phyloP scores from a whole-genome alignment of 2,113 vertebrate genomes.

The Gymnogyps californianus region DNA sequence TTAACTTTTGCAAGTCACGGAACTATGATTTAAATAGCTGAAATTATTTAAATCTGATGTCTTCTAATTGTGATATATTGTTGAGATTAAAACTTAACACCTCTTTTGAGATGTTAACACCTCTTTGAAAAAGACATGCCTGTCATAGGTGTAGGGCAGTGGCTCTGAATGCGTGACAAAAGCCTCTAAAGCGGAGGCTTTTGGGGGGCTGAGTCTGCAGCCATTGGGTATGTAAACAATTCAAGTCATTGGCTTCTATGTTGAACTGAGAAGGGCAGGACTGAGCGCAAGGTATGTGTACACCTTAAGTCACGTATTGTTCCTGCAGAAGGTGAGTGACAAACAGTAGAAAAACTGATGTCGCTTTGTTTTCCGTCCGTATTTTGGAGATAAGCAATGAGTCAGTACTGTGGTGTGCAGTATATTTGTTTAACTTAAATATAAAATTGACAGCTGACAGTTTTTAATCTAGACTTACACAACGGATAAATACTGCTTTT shows the following conservation, averaged over 20 bases:
- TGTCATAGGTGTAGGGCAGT: neutral
- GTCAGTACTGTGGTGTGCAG: neutral
- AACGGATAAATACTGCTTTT: neutral
- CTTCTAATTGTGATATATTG: neutral
- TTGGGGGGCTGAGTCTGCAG: neutral
- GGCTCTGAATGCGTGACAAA: neutral
- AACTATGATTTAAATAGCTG: neutral
- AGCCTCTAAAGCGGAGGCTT: neutral
- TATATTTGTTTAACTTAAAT: neutral
- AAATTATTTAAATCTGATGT: neutral
- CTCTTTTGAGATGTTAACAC: neutral
- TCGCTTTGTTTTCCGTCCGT: neutral
- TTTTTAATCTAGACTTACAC: neutral
- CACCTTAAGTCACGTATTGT: fast-evolving
- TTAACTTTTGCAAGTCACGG: neutral
- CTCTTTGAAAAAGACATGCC: neutral
- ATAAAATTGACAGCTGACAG: neutral
- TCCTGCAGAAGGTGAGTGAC: neutral
- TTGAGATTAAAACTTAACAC: neutral
- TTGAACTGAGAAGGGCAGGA: neutral
- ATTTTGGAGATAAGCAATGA: neutral
- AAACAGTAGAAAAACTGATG: neutral
- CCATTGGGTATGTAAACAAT: neutral
- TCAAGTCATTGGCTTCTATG: neutral
- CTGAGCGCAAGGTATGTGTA: fast-evolving